phyloP scores from a whole-genome alignment of 2,113 vertebrate genomes.

The Butastur rufipennis region DNA sequence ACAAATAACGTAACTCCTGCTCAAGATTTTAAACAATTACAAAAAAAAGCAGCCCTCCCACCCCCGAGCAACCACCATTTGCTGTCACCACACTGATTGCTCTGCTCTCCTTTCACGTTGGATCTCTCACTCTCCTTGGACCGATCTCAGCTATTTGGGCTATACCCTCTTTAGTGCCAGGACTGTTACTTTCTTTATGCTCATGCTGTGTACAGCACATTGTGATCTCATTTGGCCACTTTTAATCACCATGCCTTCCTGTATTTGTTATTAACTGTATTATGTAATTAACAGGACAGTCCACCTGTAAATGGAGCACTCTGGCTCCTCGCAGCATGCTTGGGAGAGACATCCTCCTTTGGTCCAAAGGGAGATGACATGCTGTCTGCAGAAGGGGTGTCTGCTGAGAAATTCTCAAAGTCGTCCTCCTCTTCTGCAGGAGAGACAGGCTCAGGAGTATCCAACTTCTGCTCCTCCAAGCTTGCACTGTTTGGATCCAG shows the following conservation, averaged over 20 bases:
- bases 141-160: not conserved
- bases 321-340: conserved; percentile 61
- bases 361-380: conserved; percentile 75
- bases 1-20: not conserved
- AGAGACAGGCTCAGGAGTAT: conserved; percentile 17
- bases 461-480: conserved; percentile 40
- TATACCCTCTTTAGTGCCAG: not conserved
- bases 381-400: conserved; percentile 80
- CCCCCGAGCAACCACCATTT: not conserved
- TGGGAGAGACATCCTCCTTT: conserved; percentile 43
- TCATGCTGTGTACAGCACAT: too few relatives aligned
- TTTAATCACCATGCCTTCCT: not conserved
- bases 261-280: not conserved
- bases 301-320: conserved; percentile 90
- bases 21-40: not conserved
- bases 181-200: not conserved
- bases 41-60: not conserved
- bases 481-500: conserved; percentile 72
- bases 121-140: not conserved
- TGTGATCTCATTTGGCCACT: not conserved
- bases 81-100: not conserved
- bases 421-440: conserved; percentile 75
- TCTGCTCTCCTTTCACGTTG: not conserved
- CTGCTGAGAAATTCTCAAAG: conserved; percentile 82
- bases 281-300: not conserved